These are phyloP conservation scores for Drosophila sulfurigaster DNA, from an alignment of 1,140 invertebrate genomes.

Conservation along the genomic window DNA sequence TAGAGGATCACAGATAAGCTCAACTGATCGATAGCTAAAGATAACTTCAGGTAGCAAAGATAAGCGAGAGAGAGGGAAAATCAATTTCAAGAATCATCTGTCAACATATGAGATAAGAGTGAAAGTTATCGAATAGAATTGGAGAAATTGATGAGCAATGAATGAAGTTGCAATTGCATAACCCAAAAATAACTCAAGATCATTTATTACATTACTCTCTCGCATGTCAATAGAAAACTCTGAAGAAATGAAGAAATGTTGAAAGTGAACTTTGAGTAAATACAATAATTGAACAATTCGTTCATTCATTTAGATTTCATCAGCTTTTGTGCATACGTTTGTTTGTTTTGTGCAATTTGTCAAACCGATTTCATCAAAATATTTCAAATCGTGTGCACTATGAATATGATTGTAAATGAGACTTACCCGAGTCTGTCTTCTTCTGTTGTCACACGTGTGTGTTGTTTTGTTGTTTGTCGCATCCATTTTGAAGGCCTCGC, in stretches of 20 bases:
- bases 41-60: conserved; percentile 20
- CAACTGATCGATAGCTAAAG: conserved; percentile 41
- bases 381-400: conserved; percentile 11
- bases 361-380: conserved; percentile 3
- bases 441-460: conserved; percentile 26
- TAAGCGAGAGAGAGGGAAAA: too few species aligned
- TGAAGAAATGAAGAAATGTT: neutral
- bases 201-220: neutral
- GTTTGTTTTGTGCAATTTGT: conserved; percentile 11
- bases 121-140: neutral
- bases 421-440: neutral
- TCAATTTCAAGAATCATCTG: conserved; percentile 30
- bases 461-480: conserved; percentile 15
- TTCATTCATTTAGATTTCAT: neutral
- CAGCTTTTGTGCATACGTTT: neutral
- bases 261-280: neutral
- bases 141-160: neutral
- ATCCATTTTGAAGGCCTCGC: conserved; percentile 23
- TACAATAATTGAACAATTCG: neutral
- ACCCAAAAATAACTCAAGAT: neutral
- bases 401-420: neutral
- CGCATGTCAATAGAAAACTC: neutral
- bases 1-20: conserved; percentile 28
- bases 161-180: neutral
- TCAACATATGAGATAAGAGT: conserved; percentile 27